A percentile compares a stretch with the other conserved stretches of the same genome.
Evolutionary conservation across 2,888 invertebrate genomes (phyloP).

Genomic region (Carpatolechia fugitivella): DNA sequence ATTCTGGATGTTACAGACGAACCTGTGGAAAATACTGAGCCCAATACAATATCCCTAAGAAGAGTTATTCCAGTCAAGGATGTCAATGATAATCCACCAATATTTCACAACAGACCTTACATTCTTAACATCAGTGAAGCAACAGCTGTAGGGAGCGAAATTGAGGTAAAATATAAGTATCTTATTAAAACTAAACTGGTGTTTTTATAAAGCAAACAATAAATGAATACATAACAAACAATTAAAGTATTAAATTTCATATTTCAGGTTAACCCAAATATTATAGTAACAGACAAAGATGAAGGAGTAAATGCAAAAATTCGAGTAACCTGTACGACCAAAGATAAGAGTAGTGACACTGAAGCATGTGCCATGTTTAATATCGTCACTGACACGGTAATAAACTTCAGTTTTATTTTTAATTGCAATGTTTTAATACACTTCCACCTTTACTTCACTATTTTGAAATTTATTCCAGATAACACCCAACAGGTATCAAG

Average conservation of each 20-base stretch:
- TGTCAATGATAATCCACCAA: constrained; percentile 89
- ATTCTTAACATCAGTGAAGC: constrained; percentile 85
- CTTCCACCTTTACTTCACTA: too few species aligned
- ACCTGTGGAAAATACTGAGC: constrained; percentile 83
- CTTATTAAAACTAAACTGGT: neutral
- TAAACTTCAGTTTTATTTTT: neutral
- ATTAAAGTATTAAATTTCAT: too few species aligned
- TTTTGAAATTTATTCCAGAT: constrained; percentile 57
- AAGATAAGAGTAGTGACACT: constrained; percentile 77
- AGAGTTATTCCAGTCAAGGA: constrained; percentile 88
- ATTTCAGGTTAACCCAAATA: constrained; percentile 72
- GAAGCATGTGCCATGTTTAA: constrained; percentile 86
- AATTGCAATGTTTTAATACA: neutral
- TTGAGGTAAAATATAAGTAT: constrained; percentile 63
- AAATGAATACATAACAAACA: neutral
- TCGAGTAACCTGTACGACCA: constrained; percentile 80
- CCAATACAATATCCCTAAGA: constrained; percentile 88
- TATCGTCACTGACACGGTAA: constrained; percentile 82
- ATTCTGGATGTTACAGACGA: constrained; percentile 75
- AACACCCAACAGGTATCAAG: constrained; percentile 84
- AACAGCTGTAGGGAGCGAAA: constrained; percentile 80
- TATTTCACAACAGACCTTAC: constrained; percentile 86
- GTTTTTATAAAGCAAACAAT: neutral
- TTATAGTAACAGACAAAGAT: constrained; percentile 85
- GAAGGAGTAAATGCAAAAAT: constrained; percentile 86